These are phyloP conservation scores for Rhingia rostrata DNA, from an alignment of 2,888 invertebrate species.

Conservation along the genomic window DNA sequence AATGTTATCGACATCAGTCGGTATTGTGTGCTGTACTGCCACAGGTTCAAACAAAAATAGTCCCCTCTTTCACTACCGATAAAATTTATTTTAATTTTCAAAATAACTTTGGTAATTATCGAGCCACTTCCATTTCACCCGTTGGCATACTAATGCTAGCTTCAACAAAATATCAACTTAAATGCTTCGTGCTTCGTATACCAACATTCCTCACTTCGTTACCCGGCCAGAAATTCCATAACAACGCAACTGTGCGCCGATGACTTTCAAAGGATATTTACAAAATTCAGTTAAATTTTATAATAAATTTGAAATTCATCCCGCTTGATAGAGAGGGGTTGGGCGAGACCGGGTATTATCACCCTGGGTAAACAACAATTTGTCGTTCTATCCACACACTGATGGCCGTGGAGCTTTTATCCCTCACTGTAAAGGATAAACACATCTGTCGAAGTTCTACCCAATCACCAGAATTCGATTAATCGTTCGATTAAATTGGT, in stretches of 20 bases:
- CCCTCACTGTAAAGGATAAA: constrained; percentile 24
- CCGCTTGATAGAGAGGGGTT: constrained; percentile 21
- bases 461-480: constrained; percentile 64
- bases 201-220: not conserved
- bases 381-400: constrained; percentile 52
- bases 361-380: constrained; percentile 67
- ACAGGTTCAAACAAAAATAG: too few species aligned
- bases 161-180: not conserved
- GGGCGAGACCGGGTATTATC: constrained; percentile 53
- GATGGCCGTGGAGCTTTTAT: not conserved
- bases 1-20: too few species aligned
- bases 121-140: not conserved
- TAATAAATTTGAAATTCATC: constrained; percentile 64
- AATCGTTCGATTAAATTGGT: constrained; percentile 57
- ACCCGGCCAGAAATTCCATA: not conserved
- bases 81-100: not conserved
- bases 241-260: not conserved
- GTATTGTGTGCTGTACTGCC: too few species aligned
- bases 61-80: not conserved
- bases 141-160: not conserved
- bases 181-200: not conserved
- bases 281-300: constrained; percentile 30
- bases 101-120: not conserved
- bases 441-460: constrained; percentile 43
- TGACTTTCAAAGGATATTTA: not conserved